phyloP scores from a whole-genome alignment of 2,797 vertebrate genomes.

The Sebastes kiyomatsui region DNA sequence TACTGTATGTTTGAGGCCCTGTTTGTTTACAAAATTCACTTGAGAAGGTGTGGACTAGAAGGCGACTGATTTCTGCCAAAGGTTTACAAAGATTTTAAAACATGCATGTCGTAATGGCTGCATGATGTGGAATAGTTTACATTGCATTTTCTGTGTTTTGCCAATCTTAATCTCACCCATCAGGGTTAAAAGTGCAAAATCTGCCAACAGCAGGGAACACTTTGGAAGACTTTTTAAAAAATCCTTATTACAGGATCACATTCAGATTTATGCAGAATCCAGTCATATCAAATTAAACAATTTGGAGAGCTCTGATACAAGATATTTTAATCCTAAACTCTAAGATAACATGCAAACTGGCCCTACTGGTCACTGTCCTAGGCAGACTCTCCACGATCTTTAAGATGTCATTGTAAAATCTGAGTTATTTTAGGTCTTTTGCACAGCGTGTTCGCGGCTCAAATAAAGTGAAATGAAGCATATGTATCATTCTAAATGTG shows the following conservation, averaged over 20 bases:
- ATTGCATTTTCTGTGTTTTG: conserved; percentile 56
- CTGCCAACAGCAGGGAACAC: conserved; percentile 50
- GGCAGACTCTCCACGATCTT: neutral
- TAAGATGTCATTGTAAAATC: conserved; percentile 18
- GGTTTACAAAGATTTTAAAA: conserved; percentile 73
- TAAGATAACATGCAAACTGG: neutral
- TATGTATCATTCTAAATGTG: conserved; percentile 54
- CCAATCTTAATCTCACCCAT: conserved; percentile 31
- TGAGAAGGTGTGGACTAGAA: conserved; percentile 32
- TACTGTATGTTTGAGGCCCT: conserved; percentile 48
- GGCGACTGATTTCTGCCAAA: conserved; percentile 50
- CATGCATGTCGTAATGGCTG: conserved; percentile 82
- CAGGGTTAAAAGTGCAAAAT: conserved; percentile 40
- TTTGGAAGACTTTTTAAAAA: conserved; percentile 16
- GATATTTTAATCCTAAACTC: neutral
- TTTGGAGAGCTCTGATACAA: neutral
- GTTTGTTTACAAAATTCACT: conserved; percentile 66
- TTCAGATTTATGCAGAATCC: neutral
- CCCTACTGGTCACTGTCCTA: neutral
- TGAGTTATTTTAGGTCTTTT: conserved; percentile 22
- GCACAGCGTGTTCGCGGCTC: conserved; percentile 31
- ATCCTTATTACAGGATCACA: neutral
- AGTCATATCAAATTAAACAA: neutral
- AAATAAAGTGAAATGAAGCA: conserved; percentile 22
- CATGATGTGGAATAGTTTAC: conserved; percentile 77